A percentile compares a stretch with the other conserved stretches of the same genome.
These are phyloP conservation scores for Lagopus leucura DNA, from an alignment of 2,113 vertebrate genomes.

Conservation along the genomic window DNA sequence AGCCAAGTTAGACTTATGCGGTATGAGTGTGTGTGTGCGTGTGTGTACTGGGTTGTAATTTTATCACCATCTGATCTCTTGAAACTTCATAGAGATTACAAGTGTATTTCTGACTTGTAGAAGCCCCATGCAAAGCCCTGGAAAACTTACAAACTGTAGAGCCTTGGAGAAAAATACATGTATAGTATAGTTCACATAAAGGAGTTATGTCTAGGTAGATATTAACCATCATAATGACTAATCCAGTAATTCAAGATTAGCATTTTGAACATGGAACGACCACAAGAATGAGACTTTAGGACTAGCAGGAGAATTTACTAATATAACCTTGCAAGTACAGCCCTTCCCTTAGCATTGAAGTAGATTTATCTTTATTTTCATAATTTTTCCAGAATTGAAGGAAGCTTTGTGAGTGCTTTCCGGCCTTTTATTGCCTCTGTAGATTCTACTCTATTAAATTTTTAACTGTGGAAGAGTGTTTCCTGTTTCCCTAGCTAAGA, in stretches of 20 bases:
- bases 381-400: neutral
- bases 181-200: neutral
- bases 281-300: neutral
- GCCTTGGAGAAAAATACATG: conserved; percentile 10
- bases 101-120: conserved; percentile 53
- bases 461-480: neutral
- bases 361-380: neutral
- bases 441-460: neutral
- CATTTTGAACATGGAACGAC: neutral
- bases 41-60: conserved; percentile 22
- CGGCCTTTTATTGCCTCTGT: neutral
- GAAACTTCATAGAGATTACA: conserved; percentile 24
- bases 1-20: neutral
- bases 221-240: conserved; percentile 17
- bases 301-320: neutral
- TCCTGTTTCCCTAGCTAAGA: neutral
- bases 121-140: conserved; percentile 31
- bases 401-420: neutral
- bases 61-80: conserved; percentile 57
- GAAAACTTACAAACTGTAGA: neutral
- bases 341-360: neutral
- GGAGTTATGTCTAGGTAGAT: conserved; percentile 9
- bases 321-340: neutral
- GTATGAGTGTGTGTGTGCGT: neutral
- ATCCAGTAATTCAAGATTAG: neutral